These are phyloP conservation scores for Lamellibrachia columna DNA, from an alignment of 2,888 invertebrate genomes.

Conservation along the genomic window DNA sequence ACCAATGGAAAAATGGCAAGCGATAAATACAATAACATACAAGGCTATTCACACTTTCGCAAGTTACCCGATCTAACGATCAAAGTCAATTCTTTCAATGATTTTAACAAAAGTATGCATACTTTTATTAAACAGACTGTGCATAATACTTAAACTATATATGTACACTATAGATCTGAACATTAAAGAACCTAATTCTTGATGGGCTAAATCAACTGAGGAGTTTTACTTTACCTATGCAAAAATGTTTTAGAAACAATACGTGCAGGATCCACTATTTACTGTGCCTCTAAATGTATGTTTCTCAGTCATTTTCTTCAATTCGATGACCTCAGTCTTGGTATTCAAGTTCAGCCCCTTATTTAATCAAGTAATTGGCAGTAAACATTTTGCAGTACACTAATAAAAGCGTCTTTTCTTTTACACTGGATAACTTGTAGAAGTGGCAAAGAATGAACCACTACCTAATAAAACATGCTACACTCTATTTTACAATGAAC, in stretches of 20 bases:
- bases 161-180: too few species aligned
- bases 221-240: neutral
- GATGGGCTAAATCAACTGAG: too few species aligned
- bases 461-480: neutral
- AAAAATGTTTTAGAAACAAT: neutral
- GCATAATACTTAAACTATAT: too few species aligned
- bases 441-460: neutral
- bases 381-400: neutral
- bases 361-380: neutral
- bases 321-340: neutral
- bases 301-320: neutral
- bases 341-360: neutral
- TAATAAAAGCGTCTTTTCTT: neutral
- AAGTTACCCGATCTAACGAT: too few species aligned
- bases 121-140: too few species aligned
- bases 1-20: too few species aligned
- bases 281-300: neutral
- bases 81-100: too few species aligned
- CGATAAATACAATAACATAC: too few species aligned
- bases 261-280: neutral
- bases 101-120: too few species aligned
- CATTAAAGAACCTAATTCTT: too few species aligned
- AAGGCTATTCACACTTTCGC: too few species aligned
- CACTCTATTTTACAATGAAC: neutral
- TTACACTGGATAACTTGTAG: neutral